Percentiles rank a stretch among this genome's conserved stretches.
Conservation (phyloP, 1,140 invertebrate genomes). For the Drosophila athabasca region DNA sequence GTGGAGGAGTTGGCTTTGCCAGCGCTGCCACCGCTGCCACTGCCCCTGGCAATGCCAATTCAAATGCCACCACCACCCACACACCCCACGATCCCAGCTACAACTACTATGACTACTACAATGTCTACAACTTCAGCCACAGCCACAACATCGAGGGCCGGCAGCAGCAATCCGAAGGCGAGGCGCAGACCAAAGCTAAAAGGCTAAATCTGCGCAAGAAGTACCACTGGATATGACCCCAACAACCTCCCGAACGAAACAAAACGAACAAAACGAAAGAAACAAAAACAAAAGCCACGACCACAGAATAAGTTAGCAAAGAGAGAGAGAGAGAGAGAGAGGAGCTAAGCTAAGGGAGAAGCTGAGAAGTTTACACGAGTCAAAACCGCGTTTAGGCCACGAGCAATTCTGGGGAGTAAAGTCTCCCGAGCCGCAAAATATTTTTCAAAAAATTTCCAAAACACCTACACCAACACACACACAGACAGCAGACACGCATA, state of each 20-base stretch:
- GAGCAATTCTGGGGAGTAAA: slow-evolving; percentile 19
- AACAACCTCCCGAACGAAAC: too few relatives aligned
- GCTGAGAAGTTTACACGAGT: slow-evolving; percentile 34
- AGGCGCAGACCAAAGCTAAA: slow-evolving; percentile 70
- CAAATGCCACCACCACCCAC: slow-evolving; percentile 41
- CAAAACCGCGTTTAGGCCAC: slow-evolving; percentile 50
- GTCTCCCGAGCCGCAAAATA: slow-evolving; percentile 63
- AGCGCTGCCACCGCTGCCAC: slow-evolving; percentile 64
- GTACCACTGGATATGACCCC: slow-evolving; percentile 69
- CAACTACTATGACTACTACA: slow-evolving; percentile 24
- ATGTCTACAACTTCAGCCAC: slow-evolving; percentile 32
- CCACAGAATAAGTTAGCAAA: slow-evolving; percentile 3
- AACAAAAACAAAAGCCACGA: neutral
- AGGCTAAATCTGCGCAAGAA: slow-evolving; percentile 76
- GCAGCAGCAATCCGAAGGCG: slow-evolving; percentile 52
- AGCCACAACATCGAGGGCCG: slow-evolving; percentile 25
- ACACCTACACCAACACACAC: slow-evolving; percentile 33
- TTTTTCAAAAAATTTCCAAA: slow-evolving; percentile 67
- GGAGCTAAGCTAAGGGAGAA: slow-evolving; percentile 7
- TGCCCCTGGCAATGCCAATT: slow-evolving; percentile 55
- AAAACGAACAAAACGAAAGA: too few relatives aligned
- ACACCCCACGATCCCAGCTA: slow-evolving; percentile 22
- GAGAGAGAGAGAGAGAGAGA: slow-evolving; percentile 5
- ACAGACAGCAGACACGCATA: slow-evolving; percentile 16
- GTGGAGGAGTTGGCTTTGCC: slow-evolving; percentile 82